Percentiles rank a stretch among this genome's conserved stretches.
Conservation (phyloP, 2,113 vertebrate genomes). For the Brachyhypopomus occidentalis region DNA sequence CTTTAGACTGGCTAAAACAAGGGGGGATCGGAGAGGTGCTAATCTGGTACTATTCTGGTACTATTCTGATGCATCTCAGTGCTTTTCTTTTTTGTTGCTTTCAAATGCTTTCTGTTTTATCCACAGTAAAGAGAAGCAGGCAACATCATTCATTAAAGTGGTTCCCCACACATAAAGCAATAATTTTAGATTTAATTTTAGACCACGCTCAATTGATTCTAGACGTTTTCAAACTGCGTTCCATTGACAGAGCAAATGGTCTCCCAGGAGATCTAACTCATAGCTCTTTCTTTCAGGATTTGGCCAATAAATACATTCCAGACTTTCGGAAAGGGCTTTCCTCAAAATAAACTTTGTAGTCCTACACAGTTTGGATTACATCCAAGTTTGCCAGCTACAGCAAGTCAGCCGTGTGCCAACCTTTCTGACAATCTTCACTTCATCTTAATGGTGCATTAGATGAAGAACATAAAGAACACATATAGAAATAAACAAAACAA, state of each 20-base stretch:
- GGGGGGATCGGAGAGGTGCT: background rate
- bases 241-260: conserved; percentile 43
- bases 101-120: conserved; percentile 33
- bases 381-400: conserved; percentile 45
- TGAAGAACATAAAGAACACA: conserved; percentile 4
- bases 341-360: conserved; percentile 34
- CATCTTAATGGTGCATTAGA: conserved; percentile 42
- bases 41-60: conserved; percentile 6
- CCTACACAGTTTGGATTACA: conserved; percentile 48
- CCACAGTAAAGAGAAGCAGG: conserved; percentile 36
- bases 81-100: conserved; percentile 38
- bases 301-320: conserved; percentile 41
- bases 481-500: conserved; percentile 5
- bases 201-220: conserved; percentile 47
- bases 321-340: conserved; percentile 28
- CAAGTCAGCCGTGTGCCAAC: conserved; percentile 29
- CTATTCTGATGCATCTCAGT: conserved; percentile 33
- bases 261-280: conserved; percentile 41
- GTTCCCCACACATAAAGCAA: conserved; percentile 43
- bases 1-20: background rate
- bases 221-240: conserved; percentile 48
- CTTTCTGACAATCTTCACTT: conserved; percentile 36
- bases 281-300: conserved; percentile 33
- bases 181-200: conserved; percentile 43
- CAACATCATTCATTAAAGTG: conserved; percentile 43